phyloP scores from a whole-genome alignment of 1,140 invertebrate species.

The Lasioglossum albipes region DNA sequence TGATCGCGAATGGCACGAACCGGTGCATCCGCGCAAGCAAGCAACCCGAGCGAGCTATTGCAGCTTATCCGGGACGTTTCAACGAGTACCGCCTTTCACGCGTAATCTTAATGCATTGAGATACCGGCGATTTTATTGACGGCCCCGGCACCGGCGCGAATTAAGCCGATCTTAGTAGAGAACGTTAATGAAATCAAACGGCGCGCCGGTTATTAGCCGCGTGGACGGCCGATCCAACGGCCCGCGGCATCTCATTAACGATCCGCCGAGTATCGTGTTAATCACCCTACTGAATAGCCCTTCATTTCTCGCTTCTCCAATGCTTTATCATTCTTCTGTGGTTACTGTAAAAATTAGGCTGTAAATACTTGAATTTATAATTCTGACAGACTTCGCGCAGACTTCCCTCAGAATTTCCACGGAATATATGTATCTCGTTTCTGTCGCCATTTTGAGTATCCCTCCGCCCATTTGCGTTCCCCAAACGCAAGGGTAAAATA shows the following conservation, averaged over 20 bases:
- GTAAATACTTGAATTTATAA: no score
- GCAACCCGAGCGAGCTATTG: not conserved
- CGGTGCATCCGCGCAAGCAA: not conserved
- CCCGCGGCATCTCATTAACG: not conserved
- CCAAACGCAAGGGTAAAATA: not conserved
- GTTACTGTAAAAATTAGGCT: no score
- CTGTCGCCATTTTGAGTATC: not conserved
- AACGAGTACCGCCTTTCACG: constrained; percentile 30
- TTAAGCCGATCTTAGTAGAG: constrained; percentile 38
- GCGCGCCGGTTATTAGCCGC: constrained; percentile 18
- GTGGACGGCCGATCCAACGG: not conserved
- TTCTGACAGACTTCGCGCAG: no score
- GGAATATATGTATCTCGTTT: not conserved
- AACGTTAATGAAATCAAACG: constrained; percentile 37
- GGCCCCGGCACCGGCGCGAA: constrained; percentile 24
- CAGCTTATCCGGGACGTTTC: constrained; percentile 25
- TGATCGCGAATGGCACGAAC: constrained; percentile 22
- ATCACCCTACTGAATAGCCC: no score
- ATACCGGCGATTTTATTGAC: constrained; percentile 47
- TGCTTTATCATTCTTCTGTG: no score
- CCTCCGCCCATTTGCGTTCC: not conserved
- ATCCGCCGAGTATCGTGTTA: no score
- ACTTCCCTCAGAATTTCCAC: no score
- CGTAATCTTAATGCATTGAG: constrained; percentile 53
- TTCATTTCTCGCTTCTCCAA: no score